These are phyloP conservation scores for Hedya salicella DNA, from an alignment of 2,888 invertebrate species.

Conservation along the genomic window DNA sequence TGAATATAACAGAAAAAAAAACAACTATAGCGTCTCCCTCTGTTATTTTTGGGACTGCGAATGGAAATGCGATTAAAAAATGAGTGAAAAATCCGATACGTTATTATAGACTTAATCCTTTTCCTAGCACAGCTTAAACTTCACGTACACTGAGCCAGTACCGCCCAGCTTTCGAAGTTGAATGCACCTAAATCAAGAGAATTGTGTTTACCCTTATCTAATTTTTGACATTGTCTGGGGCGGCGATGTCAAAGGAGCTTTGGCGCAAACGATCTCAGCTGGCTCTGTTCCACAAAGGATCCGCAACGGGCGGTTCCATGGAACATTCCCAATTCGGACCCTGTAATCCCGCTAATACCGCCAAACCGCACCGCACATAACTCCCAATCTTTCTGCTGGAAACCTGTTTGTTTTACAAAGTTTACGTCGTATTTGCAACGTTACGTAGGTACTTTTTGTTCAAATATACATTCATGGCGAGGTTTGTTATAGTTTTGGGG, in stretches of 20 bases:
- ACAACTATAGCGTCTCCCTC: no score
- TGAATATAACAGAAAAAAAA: no score
- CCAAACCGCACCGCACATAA: conserved; percentile 61
- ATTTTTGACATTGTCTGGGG: conserved; percentile 41
- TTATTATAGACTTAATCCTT: neutral
- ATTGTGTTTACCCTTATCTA: conserved; percentile 43
- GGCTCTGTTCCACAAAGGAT: conserved; percentile 56
- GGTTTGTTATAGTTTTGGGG: no score
- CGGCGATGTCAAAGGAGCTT: conserved; percentile 54
- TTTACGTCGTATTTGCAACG: conserved; percentile 10
- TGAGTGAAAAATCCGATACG: neutral
- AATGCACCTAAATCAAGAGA: conserved; percentile 30
- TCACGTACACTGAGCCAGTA: conserved; percentile 12
- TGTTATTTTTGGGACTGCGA: no score
- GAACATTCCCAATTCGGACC: conserved; percentile 61
- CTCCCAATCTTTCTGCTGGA: conserved; percentile 55
- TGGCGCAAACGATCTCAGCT: conserved; percentile 56
- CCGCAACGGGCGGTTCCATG: conserved; percentile 57
- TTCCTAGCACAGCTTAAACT: neutral
- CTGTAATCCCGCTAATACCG: conserved; percentile 63
- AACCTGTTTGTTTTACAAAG: conserved; percentile 37
- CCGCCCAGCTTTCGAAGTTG: neutral
- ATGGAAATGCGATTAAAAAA: neutral
- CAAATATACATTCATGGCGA: neutral
- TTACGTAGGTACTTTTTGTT: neutral